phyloP scores from a whole-genome alignment of 1,140 invertebrate genomes.

The Drosophila nigromelanica region DNA sequence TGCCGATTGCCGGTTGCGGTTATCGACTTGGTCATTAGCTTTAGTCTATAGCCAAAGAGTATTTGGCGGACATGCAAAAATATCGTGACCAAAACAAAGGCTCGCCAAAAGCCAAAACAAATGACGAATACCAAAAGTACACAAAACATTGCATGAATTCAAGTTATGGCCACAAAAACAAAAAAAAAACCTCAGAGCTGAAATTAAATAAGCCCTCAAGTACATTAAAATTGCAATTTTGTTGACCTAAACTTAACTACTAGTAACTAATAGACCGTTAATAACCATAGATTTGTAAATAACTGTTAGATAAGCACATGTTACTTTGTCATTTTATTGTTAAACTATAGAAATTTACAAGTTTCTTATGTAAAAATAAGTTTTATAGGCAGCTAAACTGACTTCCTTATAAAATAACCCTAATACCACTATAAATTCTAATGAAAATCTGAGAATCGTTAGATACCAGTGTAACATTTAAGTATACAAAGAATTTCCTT shows the following conservation, averaged over 20 bases:
- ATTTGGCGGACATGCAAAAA: slow-evolving; percentile 25
- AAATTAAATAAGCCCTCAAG: slow-evolving; percentile 13
- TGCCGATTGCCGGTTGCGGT: slow-evolving; percentile 39
- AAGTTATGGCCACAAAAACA: slow-evolving; percentile 30
- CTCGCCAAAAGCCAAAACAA: slow-evolving; percentile 15
- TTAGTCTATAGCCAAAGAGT: slow-evolving; percentile 13
- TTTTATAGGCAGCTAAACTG: background rate
- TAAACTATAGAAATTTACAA: too few species aligned
- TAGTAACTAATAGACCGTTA: background rate
- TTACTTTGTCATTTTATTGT: background rate
- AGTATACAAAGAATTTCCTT: background rate
- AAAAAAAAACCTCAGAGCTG: slow-evolving; percentile 19
- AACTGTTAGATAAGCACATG: background rate
- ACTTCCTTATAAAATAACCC: background rate
- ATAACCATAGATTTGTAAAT: background rate
- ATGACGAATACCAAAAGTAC: slow-evolving; percentile 40
- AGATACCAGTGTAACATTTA: background rate
- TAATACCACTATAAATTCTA: background rate
- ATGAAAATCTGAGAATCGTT: background rate
- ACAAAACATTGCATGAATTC: slow-evolving; percentile 35
- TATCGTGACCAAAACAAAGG: slow-evolving; percentile 49
- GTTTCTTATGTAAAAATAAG: too few species aligned
- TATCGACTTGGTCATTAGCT: slow-evolving; percentile 46
- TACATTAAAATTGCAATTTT: slow-evolving; percentile 5
- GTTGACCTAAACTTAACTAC: background rate